These are phyloP conservation scores for Perca fluviatilis DNA, from an alignment of 2,113 vertebrate genomes.

Conservation along the genomic window DNA sequence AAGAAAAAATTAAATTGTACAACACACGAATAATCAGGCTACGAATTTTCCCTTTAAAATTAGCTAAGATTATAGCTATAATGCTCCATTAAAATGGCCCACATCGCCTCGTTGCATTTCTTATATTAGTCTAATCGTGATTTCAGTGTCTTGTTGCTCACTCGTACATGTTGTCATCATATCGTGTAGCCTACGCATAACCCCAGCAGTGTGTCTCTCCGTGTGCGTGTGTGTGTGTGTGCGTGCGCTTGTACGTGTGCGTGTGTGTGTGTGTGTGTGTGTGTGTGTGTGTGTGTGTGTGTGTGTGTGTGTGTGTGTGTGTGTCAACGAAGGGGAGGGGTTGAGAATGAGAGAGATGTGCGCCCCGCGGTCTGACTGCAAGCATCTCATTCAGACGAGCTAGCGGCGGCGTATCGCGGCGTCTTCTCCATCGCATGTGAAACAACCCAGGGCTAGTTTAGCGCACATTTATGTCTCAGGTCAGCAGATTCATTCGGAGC, in stretches of 20 bases:
- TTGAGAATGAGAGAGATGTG: conserved; percentile 27
- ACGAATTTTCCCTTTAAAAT: background rate
- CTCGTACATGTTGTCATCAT: conserved; percentile 33
- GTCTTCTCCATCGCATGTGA: conserved; percentile 21
- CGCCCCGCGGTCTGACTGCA: background rate
- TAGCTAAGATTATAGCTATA: background rate
- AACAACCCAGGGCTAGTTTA: background rate
- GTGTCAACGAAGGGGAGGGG: conserved; percentile 45
- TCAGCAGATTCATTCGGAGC: conserved; percentile 13
- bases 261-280: background rate
- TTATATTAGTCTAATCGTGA: background rate
- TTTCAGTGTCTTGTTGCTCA: background rate
- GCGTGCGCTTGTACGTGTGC: background rate
- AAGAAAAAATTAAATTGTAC: no score
- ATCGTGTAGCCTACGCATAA: background rate
- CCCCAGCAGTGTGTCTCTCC: background rate
- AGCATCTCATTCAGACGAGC: conserved; percentile 49
- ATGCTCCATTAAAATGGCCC: background rate
- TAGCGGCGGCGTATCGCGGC: conserved; percentile 11
- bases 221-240: background rate
- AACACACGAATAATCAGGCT: background rate
- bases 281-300: background rate
- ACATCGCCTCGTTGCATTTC: background rate
- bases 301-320: background rate
- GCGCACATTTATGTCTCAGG: conserved; percentile 52